Percentiles rank a stretch among this genome's conserved stretches.
Evolutionary conservation across 2,888 invertebrate genomes (phyloP).

Genomic region (Ditula angustiorana): DNA sequence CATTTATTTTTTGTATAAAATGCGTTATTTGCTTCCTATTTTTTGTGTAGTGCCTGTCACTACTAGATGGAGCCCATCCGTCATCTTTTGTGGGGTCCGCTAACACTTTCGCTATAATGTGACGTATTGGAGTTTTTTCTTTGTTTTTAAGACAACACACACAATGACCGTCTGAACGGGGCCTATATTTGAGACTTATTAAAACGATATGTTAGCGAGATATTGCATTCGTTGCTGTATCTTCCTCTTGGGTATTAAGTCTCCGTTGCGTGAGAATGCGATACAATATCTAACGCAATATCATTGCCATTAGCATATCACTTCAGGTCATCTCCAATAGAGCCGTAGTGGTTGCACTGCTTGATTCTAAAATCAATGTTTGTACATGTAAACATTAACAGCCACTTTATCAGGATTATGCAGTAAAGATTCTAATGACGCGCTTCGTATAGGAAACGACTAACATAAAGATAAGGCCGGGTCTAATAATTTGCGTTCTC

Average conservation of each 20-base stretch:
- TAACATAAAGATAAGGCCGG: too few relatives aligned
- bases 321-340: background rate
- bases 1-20: background rate
- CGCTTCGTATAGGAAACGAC: too few relatives aligned
- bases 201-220: background rate
- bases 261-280: background rate
- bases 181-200: background rate
- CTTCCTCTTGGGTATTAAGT: background rate
- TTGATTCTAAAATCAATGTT: background rate
- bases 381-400: too few relatives aligned
- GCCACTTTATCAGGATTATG: too few relatives aligned
- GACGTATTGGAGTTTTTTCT: constrained; percentile 2
- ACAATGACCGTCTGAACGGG: background rate
- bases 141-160: background rate
- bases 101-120: constrained; percentile 13
- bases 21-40: constrained; percentile 5
- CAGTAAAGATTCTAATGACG: too few relatives aligned
- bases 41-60: constrained; percentile 7
- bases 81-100: constrained; percentile 11
- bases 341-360: background rate
- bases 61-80: constrained; percentile 18
- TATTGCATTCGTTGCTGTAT: background rate
- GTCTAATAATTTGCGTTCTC: too few relatives aligned
- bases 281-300: background rate
- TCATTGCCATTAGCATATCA: background rate